Base-by-base conservation (phyloP, 2,797 vertebrate genomes). In the Rhinogobio ventralis region DNA sequence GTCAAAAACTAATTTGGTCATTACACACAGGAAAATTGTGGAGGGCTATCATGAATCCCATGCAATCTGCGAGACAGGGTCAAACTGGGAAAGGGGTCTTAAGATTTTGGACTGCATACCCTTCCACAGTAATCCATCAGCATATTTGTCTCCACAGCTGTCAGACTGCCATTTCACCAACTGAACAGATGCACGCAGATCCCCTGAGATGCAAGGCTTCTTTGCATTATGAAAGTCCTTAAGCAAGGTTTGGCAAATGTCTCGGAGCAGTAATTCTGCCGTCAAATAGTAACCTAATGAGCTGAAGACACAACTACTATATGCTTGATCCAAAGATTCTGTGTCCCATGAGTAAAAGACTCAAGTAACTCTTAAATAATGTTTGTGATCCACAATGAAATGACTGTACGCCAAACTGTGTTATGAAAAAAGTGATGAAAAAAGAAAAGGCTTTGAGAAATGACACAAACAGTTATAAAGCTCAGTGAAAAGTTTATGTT, bases 131-230 rank as follows among this genome's bases (percentile, higher is more conserved):
- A 62, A 64, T 78, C 9, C 9, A 78, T 78, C 39, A 78, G 39
- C 39, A 45, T 78, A 60, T 64, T 64, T 46, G 39, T 64, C 55
- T 46, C 36, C n/a, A 46, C 57, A 45, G 55, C 55, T 45, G 55
- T 62, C 36, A 78, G 55, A 10, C 55, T 78, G n/a, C 36, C 73
- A 75, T 55, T 75, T 62, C 36, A 78, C 36, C 75, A 78, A 39
- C 74, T 76, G 39, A 76, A 76, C 51, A 76, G 53, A 57, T 76
- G 74, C 74, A 57, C 10, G 74, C 13, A 39, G 20, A 6, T 76
- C 74, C 74, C 74, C 23, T 23, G 74, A 76, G 74, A 39, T 15
- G 49, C 10, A 39, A n/a, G 20, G 33, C 74, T 76, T 76, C 23
- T 33, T 10, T 57, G 33, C 53, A n/a, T 76, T 57, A 57, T 25